A percentile compares a stretch with the other conserved stretches of the same genome.
phyloP scores from a whole-genome alignment of 2,113 vertebrate species.

The Onychostoma macrolepis region DNA sequence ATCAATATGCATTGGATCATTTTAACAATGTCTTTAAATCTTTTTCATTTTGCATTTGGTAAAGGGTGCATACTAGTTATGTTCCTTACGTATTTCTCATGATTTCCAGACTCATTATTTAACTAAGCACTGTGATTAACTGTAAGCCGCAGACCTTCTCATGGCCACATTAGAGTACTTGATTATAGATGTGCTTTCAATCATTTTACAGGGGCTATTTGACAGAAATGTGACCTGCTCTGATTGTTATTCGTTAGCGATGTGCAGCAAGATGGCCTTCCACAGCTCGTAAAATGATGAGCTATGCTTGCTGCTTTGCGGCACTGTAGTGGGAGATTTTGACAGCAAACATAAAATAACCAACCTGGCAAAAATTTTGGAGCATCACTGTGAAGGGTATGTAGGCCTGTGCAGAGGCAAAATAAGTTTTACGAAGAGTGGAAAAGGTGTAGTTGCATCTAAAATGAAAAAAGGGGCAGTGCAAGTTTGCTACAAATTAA shows the following conservation, averaged over 20 bases:
- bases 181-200: slow-evolving; percentile 23
- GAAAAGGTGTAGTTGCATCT: neutral
- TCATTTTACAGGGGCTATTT: slow-evolving; percentile 22
- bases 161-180: slow-evolving; percentile 22
- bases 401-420: neutral
- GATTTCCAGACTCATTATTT: neutral
- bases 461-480: slow-evolving; percentile 1
- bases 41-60: neutral
- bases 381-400: neutral
- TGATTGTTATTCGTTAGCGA: slow-evolving; percentile 49
- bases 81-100: neutral
- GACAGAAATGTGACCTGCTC: slow-evolving; percentile 37
- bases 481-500: slow-evolving; percentile 22
- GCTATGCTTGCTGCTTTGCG: slow-evolving; percentile 38
- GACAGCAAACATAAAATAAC: slow-evolving; percentile 36
- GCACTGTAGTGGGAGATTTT: slow-evolving; percentile 28
- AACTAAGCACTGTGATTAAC: neutral
- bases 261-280: slow-evolving; percentile 26
- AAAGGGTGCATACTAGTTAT: neutral
- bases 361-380: slow-evolving; percentile 16
- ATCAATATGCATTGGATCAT: neutral
- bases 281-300: slow-evolving; percentile 46
- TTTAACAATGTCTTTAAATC: neutral
- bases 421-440: neutral
- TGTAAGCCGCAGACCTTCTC: slow-evolving; percentile 2